A percentile compares a stretch with the other conserved stretches of the same genome.
phyloP scores from a whole-genome alignment of 2,113 vertebrate genomes.

The Paradoxurus hermaphroditus region DNA sequence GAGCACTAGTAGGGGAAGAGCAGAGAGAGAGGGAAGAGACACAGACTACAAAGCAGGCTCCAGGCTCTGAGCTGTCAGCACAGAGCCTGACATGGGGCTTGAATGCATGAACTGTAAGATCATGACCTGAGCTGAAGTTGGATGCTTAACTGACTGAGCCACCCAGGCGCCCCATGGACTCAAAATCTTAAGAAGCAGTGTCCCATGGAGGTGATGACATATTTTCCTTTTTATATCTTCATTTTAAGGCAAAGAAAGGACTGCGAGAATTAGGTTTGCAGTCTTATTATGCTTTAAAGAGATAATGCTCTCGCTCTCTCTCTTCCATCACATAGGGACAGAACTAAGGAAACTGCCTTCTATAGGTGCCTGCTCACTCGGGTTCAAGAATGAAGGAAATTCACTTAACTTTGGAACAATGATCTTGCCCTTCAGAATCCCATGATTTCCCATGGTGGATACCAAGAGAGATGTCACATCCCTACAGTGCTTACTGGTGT shows the following conservation, averaged over 20 bases:
- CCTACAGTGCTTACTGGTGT: not conserved
- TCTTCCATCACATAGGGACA: not conserved
- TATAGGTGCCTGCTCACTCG: not conserved
- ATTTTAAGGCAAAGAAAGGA: not conserved
- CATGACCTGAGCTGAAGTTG: no score
- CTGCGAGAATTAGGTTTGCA: not conserved
- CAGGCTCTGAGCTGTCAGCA: no score
- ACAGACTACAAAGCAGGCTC: no score
- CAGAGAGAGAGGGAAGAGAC: no score
- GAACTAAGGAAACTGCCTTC: not conserved
- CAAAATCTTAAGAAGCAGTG: not conserved
- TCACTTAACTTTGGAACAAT: fast-evolving
- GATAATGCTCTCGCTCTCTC: not conserved
- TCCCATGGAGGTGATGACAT: not conserved
- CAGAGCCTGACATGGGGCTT: no score
- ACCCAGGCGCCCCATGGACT: not conserved
- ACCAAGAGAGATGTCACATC: not conserved
- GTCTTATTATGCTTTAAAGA: not conserved
- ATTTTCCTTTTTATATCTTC: not conserved
- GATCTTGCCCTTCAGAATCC: not conserved
- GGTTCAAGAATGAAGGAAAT: not conserved
- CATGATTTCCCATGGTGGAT: not conserved
- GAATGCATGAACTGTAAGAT: no score
- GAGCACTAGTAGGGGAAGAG: no score
- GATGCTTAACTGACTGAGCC: no score